A percentile compares a stretch with the other conserved stretches of the same genome.
These are phyloP conservation scores for Trilocha varians DNA, from an alignment of 2,888 invertebrate species.

Conservation along the genomic window DNA sequence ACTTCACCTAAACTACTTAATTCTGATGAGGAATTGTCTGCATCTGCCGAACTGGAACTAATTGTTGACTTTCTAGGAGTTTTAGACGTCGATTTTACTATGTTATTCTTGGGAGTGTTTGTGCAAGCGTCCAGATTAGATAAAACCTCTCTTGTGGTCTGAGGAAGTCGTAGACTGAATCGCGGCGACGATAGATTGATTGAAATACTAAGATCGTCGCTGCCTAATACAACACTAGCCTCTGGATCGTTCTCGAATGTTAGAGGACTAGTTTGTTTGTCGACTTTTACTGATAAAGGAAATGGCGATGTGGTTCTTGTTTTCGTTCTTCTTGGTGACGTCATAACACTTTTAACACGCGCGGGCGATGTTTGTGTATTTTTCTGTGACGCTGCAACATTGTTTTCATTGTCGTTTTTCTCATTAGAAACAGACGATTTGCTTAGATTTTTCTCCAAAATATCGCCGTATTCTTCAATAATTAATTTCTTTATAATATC, in stretches of 20 bases:
- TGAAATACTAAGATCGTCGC: slow-evolving; percentile 44
- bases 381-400: slow-evolving; percentile 43
- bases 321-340: slow-evolving; percentile 56
- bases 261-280: slow-evolving; percentile 53
- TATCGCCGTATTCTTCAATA: slow-evolving; percentile 54
- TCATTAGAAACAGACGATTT: slow-evolving; percentile 50
- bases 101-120: slow-evolving; percentile 8
- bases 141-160: slow-evolving; percentile 43
- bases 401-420: slow-evolving; percentile 23
- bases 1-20: slow-evolving; percentile 63
- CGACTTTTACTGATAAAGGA: slow-evolving; percentile 28
- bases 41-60: slow-evolving; percentile 53
- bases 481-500: slow-evolving; percentile 60
- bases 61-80: slow-evolving; percentile 20
- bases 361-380: slow-evolving; percentile 65
- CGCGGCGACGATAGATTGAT: slow-evolving; percentile 59
- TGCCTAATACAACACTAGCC: slow-evolving; percentile 23
- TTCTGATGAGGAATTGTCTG: slow-evolving; percentile 53
- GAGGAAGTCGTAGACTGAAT: slow-evolving; percentile 54
- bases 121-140: slow-evolving; percentile 35
- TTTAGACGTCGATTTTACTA: slow-evolving; percentile 13
- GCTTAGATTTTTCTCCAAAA: slow-evolving; percentile 47
- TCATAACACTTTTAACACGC: slow-evolving; percentile 58
- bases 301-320: slow-evolving; percentile 62
- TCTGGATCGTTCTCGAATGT: slow-evolving; percentile 29